Evolutionary conservation across 2,888 invertebrate species (phyloP), one percentile per base, ranked within the genome.

Genomic region (Minunthozetes semirufus): DNA sequence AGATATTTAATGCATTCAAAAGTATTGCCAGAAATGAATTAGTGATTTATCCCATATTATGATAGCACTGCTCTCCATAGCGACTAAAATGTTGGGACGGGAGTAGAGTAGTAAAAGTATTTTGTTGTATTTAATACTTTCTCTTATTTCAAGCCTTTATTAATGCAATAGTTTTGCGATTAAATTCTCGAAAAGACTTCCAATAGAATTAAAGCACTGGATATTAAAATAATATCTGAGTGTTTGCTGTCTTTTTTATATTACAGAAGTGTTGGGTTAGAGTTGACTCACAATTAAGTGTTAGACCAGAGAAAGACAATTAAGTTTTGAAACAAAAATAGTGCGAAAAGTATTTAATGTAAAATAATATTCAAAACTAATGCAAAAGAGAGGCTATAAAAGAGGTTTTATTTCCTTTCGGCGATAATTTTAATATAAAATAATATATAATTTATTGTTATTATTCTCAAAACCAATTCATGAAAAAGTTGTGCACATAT

Each of bases 381-480:
- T 19, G 50, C 15, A 59, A 50, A 19, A 19, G 5, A n/a, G n/a
- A 50, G 3, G 50, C 50, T 50, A 22, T 59, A 29, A 15, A 33
- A 46, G 25, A 46, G 25, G 22, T 22, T 38, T 70, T 70, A 46
- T 70, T 70, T 70, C 70, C 70, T 70, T 29, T 50, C n/a, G 46
- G 48, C 70, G 22, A 22, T 70, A 68, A 13, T 68, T 68, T 68
- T 22, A 59, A 27, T 66, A 38, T 66, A 59, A 27, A 38, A 38
- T 66, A 25, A 46, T 25, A 42, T 48, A 70, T 46, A 70, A 38
- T 48, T 46, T 48, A 70, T 70, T 70, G 38, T 70, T 70, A 42
- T 70, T 70, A 70, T 46, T 70, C 19, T 11, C 38, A 68, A 42
- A 22, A 13, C 27, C 19, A 48, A 46, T 48, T 46, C 19, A 70